Base-by-base conservation (phyloP, 2,113 vertebrate genomes). In the Psittacula cyanocephala region DNA sequence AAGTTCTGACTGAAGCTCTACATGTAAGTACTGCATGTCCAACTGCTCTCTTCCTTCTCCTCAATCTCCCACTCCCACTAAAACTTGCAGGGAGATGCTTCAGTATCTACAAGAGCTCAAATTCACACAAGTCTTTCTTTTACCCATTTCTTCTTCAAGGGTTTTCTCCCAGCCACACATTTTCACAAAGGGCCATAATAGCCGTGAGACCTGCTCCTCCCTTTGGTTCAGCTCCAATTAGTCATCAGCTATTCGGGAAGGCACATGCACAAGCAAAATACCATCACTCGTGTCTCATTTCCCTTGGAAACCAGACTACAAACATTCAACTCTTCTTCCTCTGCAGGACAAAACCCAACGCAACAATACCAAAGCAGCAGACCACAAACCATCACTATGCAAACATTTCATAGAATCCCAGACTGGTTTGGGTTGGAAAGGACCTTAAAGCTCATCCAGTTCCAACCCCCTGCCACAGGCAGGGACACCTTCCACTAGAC, bases 261-360 rank as follows among this genome's bases (percentile, higher is more conserved):
- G 91, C 91, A 81, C 65, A 81, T 16, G 50, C 72, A 92, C 39
- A 47, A 27, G 93, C 39, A 39, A 91, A 95, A 95, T 76, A 17
- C 74, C 86, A 87, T 44, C 69, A 62, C 10, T 82, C 62, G 20
- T 69, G 80, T 43, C 93, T 97, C 89, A 91, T 91, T 97, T 96
- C 94, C 94, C 95, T 87, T 93, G 94, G 96, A 97, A 96, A 87
- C 47, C 65, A 87, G 72, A 49, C 52, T 81, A 65, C 81, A 95
- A 95, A 91, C 86, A 93, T 55, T 87, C 65, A 92, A 37, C 62
- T 95, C 69, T 80, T 87, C 55, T 93, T 95, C 96, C 95, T 88
- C 62, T 85, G 65, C 59, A 89, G 74, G 49, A 76, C 89, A 95
- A 92, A 96, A 33, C 65, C 50, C 80, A 60, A 46, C 83, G 76